Base-by-base conservation (phyloP, 2,888 invertebrate species). In the Pterostichus niger region DNA sequence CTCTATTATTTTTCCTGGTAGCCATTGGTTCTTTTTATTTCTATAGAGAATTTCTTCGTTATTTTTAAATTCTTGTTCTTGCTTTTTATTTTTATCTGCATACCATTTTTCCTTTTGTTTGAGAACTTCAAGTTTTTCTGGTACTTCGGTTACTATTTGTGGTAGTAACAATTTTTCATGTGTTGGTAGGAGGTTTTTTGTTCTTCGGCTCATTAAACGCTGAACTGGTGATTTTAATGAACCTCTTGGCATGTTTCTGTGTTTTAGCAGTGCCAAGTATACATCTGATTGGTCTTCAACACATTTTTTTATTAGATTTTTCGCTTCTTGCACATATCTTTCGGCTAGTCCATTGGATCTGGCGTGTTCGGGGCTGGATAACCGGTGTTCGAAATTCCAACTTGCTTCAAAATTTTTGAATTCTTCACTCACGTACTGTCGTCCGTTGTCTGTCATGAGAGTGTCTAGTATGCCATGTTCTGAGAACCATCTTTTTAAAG, bases 301-400 rank as follows among this genome's bases (percentile, higher is more conserved):
- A 52, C 81, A 82, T 82, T 83, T 84, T 77, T 78, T 84, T 10
- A 84, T 33, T 13, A 84, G 46, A 9, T 76, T 52, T 83, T 84
- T 84, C 17, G 52, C 78, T 35, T 56, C 79, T 35, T 64, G 68
- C 3, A 83, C 82, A 7, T 44, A 68, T 17, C 83, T 68, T 59
- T 85, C 84, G 7, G 85, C 85, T 10, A 84, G 52, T 7, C 85
- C 85, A 80, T 86, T 84, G 7, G 79, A 79, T 59, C 83, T 82
- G 0, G 82, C 54, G 44, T 52, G 84, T 1, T 17, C 52, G n/a
- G 84, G 84, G 78, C 84, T 84, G 11, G 84, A 84, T 1, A 79
- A 76, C 15, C 40, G 44, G 13, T 78, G n/a, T 7, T 49, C 49
- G 1, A 83, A 75, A 46, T 84, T 64, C 56, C 83, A 83, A 1